Base-by-base conservation (phyloP, 2,888 invertebrate species). In the Catocala nupta region DNA sequence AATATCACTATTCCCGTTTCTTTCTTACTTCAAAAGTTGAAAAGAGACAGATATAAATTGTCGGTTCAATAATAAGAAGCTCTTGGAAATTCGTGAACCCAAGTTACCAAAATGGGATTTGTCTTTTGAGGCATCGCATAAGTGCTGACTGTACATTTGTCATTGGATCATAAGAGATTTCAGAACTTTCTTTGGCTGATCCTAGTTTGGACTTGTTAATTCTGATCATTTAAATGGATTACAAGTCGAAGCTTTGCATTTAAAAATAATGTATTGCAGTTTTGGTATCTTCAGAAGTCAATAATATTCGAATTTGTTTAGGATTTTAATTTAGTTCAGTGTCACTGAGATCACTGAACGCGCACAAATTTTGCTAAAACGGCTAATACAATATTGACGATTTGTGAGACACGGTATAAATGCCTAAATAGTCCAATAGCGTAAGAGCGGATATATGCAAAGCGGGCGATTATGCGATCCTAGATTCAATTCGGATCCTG, bases 91-190 rank as follows among this genome's bases (percentile, higher is more conserved):
- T 63, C 59, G 49, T 55, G 62, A 68, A 65, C 53, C 54, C 54
- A 64, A 76, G 71, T 73, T 76, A 67, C 52, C 60, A 55, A 71
- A 73, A 77, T 71, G 52, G 68, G 68, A 77, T 77, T 77, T 78
- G 76, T 75, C 77, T 77, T 77, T 70, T 61, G 67, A 75, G 60
- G 33, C 45, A 58, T 51, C 59, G 43, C 16, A 55, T 49, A 73
- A 78, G 55, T 65, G 77, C 78, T 71, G 69, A 76, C 61, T 33
- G 16, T 44, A 10, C 62, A 33, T 65, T 73, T 75, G 52, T 75
- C 69, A 67, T 70, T 55, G 55, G 56, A 70, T 60, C 60, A 54
- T 63, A 65, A 70, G 62, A 53, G 25, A 2, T 59, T 61, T 47
- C 63, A 47, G 8, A 63, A 75, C 43, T 78, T 69, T 54, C 63